phyloP scores from a whole-genome alignment of 1,140 invertebrate genomes.

The Drosophila seguyi region DNA sequence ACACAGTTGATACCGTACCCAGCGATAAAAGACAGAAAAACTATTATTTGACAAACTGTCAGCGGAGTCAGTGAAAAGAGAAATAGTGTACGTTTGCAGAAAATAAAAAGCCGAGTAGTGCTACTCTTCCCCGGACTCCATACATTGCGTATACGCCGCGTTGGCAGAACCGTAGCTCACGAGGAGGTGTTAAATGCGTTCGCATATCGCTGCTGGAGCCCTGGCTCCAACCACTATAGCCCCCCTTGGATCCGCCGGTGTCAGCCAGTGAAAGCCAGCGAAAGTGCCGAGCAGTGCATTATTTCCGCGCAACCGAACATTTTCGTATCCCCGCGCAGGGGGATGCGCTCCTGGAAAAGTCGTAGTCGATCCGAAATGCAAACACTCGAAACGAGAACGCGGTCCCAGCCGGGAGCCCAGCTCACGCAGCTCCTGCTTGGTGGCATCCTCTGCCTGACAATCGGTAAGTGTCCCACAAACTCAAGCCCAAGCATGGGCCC shows the following conservation, averaged over 20 bases:
- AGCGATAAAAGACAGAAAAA: slow-evolving; percentile 46
- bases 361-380: slow-evolving; percentile 70
- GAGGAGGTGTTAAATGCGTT: slow-evolving; percentile 70
- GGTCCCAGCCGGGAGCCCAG: slow-evolving; percentile 46
- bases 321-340: slow-evolving; percentile 39
- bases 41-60: slow-evolving; percentile 58
- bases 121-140: slow-evolving; percentile 1
- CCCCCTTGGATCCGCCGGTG: slow-evolving; percentile 13
- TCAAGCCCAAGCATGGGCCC: background rate
- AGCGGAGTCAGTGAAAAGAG: slow-evolving; percentile 43
- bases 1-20: slow-evolving; percentile 27
- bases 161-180: slow-evolving; percentile 38
- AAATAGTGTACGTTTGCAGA: slow-evolving; percentile 60
- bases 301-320: slow-evolving; percentile 79
- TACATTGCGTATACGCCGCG: slow-evolving; percentile 62
- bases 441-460: slow-evolving; percentile 63
- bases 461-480: slow-evolving; percentile 60
- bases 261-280: slow-evolving; percentile 47
- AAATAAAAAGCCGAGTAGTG: slow-evolving; percentile 40
- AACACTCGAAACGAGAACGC: slow-evolving; percentile 45
- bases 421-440: slow-evolving; percentile 65
- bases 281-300: slow-evolving; percentile 72
- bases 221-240: slow-evolving; percentile 28
- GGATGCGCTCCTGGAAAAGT: slow-evolving; percentile 71
- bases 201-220: slow-evolving; percentile 54